phyloP scores from a whole-genome alignment of 1,140 invertebrate genomes.

The Eufriesea mexicana region DNA sequence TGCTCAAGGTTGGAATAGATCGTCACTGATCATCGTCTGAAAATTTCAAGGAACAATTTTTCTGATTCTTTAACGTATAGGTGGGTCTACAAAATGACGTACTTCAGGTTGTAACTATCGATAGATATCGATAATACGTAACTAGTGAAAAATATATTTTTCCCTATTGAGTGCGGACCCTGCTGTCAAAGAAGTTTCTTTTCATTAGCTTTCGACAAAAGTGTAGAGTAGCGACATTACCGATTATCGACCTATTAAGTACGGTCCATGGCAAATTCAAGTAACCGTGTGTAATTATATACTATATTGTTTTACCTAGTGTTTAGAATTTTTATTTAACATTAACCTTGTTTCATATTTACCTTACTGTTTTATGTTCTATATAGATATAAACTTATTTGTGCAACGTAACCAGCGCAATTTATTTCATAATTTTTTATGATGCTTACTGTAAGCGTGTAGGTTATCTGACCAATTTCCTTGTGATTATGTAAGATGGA shows the following conservation, averaged over 20 bases:
- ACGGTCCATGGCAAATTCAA: background rate
- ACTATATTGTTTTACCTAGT: background rate
- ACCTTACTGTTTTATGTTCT: too few species aligned
- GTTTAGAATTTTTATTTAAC: background rate
- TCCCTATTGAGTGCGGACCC: background rate
- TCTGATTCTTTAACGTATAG: background rate
- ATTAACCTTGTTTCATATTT: conserved; percentile 9
- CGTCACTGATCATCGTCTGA: background rate
- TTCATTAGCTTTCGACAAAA: background rate
- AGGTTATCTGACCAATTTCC: background rate
- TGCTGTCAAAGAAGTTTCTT: background rate
- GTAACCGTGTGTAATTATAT: background rate
- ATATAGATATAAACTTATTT: background rate
- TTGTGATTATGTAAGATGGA: background rate
- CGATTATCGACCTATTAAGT: background rate
- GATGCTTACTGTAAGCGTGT: background rate
- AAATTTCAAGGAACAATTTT: background rate
- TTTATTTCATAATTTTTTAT: background rate
- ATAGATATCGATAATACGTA: background rate
- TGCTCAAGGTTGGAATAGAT: background rate
- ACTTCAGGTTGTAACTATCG: background rate
- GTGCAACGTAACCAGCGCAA: background rate
- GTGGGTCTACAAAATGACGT: background rate
- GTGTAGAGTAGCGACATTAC: background rate
- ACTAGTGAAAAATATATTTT: background rate